Conservation (phyloP, 2,797 vertebrate species). For the Channa striata region DNA sequence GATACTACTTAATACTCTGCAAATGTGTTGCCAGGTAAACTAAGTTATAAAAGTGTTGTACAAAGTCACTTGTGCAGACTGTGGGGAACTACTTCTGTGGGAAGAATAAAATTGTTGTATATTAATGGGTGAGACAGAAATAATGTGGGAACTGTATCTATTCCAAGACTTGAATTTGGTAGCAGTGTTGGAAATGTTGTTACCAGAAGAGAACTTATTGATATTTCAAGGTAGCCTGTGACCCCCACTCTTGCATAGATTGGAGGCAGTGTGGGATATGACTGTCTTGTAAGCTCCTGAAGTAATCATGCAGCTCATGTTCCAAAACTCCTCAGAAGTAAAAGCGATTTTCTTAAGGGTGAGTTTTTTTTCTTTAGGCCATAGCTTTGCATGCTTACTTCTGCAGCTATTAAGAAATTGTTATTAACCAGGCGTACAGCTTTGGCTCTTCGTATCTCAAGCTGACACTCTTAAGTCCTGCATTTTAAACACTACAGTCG, state of each 20-base stretch:
- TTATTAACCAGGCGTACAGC: background rate
- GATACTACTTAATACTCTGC: slow-evolving; percentile 23
- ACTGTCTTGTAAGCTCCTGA: background rate
- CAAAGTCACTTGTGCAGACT: slow-evolving; percentile 44
- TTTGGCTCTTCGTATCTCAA: background rate
- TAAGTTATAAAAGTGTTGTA: slow-evolving; percentile 42
- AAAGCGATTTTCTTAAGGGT: background rate
- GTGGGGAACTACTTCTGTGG: slow-evolving; percentile 40
- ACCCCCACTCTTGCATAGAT: slow-evolving; percentile 12
- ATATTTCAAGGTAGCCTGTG: background rate
- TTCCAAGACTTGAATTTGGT: slow-evolving; percentile 3
- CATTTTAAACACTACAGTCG: background rate
- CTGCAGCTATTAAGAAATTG: slow-evolving; percentile 9
- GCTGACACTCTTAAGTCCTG: background rate
- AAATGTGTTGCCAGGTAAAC: slow-evolving; percentile 57
- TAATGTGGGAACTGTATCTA: slow-evolving; percentile 17
- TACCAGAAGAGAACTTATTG: slow-evolving; percentile 6
- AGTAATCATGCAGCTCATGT: background rate
- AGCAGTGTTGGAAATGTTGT: slow-evolving; percentile 16
- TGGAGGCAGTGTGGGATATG: slow-evolving; percentile 7
- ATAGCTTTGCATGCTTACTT: background rate
- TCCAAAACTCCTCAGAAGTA: slow-evolving; percentile 5
- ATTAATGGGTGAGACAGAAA: slow-evolving; percentile 31
- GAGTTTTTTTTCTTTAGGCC: slow-evolving; percentile 18
- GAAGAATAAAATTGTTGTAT: slow-evolving; percentile 23